Conservation (phyloP, 2,888 invertebrate genomes). For the Drosophila anomalipes region DNA sequence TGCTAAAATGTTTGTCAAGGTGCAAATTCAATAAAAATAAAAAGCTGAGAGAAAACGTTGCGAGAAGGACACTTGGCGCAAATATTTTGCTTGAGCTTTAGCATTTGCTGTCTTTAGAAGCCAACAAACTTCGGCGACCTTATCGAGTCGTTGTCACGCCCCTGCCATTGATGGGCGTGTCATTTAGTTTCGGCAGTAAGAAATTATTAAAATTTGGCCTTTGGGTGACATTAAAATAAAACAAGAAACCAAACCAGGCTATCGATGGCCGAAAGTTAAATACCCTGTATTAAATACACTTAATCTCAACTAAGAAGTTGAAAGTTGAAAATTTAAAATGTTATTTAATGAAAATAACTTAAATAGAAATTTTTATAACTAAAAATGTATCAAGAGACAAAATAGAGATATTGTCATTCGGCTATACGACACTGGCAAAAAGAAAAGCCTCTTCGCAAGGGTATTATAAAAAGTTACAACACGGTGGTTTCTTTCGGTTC, state of each 20-base stretch:
- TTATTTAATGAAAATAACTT: background rate
- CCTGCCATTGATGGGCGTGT: slow-evolving; percentile 53
- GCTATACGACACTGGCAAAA: background rate
- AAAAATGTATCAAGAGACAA: background rate
- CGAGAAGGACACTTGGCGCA: slow-evolving; percentile 18
- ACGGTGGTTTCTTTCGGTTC: slow-evolving; percentile 60
- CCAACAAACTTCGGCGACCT: slow-evolving; percentile 65
- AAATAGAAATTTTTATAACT: background rate
- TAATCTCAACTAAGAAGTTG: background rate
- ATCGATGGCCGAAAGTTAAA: background rate
- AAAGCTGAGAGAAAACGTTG: slow-evolving; percentile 43
- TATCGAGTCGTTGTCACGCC: slow-evolving; percentile 79
- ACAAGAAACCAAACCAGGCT: background rate
- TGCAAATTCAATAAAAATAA: slow-evolving; percentile 81
- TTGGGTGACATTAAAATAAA: slow-evolving; percentile 66
- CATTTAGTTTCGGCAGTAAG: slow-evolving; percentile 52
- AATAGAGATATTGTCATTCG: background rate
- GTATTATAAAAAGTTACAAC: slow-evolving; percentile 36
- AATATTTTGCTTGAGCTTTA: slow-evolving; percentile 37
- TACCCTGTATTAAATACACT: background rate
- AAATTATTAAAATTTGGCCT: slow-evolving; percentile 77
- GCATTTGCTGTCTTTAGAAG: slow-evolving; percentile 44
- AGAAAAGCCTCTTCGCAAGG: background rate
- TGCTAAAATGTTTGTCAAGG: slow-evolving; percentile 76
- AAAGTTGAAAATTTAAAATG: background rate